Conservation (phyloP, 1,140 invertebrate species). For the Papilio polytes region DNA sequence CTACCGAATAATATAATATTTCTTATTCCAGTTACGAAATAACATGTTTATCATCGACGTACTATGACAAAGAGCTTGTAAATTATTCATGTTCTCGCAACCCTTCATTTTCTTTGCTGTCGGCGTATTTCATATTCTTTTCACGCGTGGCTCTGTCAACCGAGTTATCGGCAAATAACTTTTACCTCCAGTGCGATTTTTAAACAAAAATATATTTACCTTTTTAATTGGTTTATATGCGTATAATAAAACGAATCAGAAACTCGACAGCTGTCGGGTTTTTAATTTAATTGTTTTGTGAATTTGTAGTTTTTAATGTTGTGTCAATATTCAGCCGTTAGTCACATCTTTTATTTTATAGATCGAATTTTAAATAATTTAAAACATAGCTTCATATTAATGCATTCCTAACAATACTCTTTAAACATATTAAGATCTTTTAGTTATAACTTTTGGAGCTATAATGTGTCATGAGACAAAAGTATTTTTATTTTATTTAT, state of each 20-base stretch:
- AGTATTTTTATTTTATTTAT: not conserved
- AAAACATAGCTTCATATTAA: no score
- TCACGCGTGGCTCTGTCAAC: not conserved
- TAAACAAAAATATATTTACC: not conserved
- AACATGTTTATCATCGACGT: constrained; percentile 11
- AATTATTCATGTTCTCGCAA: constrained; percentile 9
- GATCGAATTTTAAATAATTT: no score
- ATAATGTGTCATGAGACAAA: not conserved
- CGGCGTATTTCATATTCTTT: constrained; percentile 20
- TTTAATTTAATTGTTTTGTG: no score
- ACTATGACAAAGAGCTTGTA: not conserved
- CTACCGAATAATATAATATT: not conserved
- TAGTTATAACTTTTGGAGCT: not conserved
- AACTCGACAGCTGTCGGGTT: no score
- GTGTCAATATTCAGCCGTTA: no score
- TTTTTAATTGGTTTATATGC: not conserved
- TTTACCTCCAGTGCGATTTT: not conserved
- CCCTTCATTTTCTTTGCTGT: constrained; percentile 14
- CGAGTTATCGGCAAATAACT: constrained; percentile 1
- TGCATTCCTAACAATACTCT: no score
- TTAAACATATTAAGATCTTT: not conserved
- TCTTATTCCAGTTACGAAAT: not conserved
- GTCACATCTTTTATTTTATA: no score
- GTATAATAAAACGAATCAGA: no score
- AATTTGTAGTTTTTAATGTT: no score